Conservation (phyloP, 2,797 vertebrate genomes). For the Staurois parvus region DNA sequence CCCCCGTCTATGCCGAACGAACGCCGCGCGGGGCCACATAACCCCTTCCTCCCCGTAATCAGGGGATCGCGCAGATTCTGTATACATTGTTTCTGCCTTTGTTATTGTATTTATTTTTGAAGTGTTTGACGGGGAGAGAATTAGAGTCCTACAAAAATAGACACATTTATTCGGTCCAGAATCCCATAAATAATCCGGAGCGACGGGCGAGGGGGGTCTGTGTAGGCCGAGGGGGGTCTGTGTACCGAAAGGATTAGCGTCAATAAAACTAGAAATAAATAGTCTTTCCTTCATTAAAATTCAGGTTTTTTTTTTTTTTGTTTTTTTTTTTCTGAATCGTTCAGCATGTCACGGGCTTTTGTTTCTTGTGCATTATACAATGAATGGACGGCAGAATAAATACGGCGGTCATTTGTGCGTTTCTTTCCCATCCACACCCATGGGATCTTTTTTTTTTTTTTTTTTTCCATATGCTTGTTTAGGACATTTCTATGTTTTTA, state of each 20-base stretch:
- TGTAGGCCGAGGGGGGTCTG: neutral
- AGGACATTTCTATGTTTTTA: too few relatives aligned
- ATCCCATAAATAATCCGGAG: neutral
- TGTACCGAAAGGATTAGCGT: constrained; percentile 17
- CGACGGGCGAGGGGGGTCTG: neutral
- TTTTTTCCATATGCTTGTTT: too few relatives aligned
- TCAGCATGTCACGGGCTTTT: neutral
- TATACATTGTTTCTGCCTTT: constrained; percentile 16
- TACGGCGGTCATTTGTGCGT: too few relatives aligned
- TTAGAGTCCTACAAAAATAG: constrained; percentile 10
- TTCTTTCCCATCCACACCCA: too few relatives aligned
- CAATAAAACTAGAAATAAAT: constrained; percentile 38
- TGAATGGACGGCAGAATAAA: too few relatives aligned
- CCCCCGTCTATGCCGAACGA: neutral
- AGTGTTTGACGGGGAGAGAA: neutral
- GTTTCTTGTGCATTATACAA: too few relatives aligned
- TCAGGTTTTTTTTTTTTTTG: constrained; percentile 9
- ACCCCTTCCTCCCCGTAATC: constrained; percentile 32
- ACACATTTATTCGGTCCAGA: constrained; percentile 23
- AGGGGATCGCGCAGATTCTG: neutral
- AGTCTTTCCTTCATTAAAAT: constrained; percentile 27
- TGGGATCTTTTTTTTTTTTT: too few relatives aligned
- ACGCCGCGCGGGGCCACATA: constrained; percentile 4
- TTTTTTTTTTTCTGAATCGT: constrained; percentile 7
- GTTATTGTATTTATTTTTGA: constrained; percentile 32